Percentiles rank a stretch among this genome's conserved stretches.
Evolutionary conservation across 2,113 vertebrate genomes (phyloP).

Genomic region (Sisor rabdophorus): DNA sequence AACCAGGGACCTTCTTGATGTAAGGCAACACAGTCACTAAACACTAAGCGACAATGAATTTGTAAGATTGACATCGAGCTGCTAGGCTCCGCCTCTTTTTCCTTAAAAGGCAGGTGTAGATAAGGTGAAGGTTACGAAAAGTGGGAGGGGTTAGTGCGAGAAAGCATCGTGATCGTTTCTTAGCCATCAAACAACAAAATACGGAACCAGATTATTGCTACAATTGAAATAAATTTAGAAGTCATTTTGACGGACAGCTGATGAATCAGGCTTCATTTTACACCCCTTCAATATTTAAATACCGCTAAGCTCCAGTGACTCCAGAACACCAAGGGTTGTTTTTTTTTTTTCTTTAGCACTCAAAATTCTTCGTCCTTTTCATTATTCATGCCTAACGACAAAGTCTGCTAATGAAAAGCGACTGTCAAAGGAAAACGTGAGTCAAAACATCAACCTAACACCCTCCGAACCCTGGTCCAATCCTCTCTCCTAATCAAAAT

Average conservation of each 20-base stretch:
- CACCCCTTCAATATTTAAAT: neutral
- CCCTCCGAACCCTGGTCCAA: neutral
- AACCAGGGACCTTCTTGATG: too few relatives aligned
- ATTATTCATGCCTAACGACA: constrained; percentile 19
- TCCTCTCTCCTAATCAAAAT: constrained; percentile 13
- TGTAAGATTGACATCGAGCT: neutral
- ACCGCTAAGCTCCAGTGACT: neutral
- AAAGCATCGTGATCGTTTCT: neutral
- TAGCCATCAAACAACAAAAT: neutral
- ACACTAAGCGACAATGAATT: too few relatives aligned
- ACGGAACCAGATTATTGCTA: neutral
- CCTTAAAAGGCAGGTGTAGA: neutral
- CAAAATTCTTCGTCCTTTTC: neutral
- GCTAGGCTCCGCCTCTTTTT: neutral
- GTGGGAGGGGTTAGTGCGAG: neutral
- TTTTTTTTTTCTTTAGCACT: neutral
- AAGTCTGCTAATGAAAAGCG: constrained; percentile 15
- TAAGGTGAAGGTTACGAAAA: neutral
- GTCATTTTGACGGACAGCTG: neutral
- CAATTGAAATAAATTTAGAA: neutral
- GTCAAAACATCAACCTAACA: neutral
- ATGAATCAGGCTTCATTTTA: neutral
- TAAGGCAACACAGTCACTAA: too few relatives aligned
- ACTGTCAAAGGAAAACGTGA: constrained; percentile 5
- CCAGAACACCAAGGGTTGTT: neutral